Evolutionary conservation across 2,888 invertebrate genomes (phyloP).

Genomic region (Epinotia nisella): DNA sequence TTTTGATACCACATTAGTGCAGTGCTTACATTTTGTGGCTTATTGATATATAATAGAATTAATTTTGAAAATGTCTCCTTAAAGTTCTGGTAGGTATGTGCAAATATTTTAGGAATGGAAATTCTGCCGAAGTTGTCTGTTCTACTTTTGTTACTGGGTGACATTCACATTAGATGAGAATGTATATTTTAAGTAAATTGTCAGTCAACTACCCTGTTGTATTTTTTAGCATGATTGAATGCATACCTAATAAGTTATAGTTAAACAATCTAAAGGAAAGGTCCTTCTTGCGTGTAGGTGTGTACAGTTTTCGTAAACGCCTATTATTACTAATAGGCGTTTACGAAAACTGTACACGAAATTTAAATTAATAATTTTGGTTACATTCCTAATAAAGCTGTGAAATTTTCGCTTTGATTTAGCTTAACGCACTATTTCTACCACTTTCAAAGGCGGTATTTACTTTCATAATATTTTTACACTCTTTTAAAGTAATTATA

Average conservation of each 20-base stretch:
- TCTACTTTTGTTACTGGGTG: neutral
- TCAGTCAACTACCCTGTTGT: constrained; percentile 28
- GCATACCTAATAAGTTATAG: constrained; percentile 44
- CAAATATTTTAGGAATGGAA: neutral
- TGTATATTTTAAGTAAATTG: neutral
- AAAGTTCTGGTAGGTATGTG: neutral
- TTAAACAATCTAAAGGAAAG: no score
- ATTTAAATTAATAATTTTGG: no score
- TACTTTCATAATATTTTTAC: no score
- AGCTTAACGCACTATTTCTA: no score
- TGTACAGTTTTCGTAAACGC: no score
- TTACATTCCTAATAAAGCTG: no score
- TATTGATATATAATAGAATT: neutral
- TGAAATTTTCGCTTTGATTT: no score
- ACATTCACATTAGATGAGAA: neutral
- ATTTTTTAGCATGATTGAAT: constrained; percentile 58
- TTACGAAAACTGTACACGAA: no score
- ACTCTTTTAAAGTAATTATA: no score
- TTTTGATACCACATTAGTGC: neutral
- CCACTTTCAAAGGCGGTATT: no score
- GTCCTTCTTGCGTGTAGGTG: no score
- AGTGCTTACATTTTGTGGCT: neutral
- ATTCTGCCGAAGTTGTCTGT: neutral
- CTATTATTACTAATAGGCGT: no score
- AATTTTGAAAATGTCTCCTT: neutral